phyloP scores from a whole-genome alignment of 2,888 invertebrate genomes.

The Ametastegia equiseti region DNA sequence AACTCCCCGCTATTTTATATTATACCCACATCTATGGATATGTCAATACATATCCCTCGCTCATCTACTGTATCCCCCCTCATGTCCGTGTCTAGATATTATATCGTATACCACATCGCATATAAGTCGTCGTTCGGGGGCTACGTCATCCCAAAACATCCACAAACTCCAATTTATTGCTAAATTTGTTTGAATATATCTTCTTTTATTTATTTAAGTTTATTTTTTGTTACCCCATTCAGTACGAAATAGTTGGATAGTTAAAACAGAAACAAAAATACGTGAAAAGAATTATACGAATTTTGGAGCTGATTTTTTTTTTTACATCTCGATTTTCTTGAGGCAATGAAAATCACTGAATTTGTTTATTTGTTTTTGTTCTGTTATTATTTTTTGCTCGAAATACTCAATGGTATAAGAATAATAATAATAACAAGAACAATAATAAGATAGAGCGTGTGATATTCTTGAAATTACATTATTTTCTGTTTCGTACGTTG shows the following conservation, averaged over 20 bases:
- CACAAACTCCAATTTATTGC: too few relatives aligned
- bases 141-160: too few relatives aligned
- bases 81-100: background rate
- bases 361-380: too few relatives aligned
- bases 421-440: background rate
- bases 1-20: background rate
- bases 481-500: slow-evolving; percentile 4
- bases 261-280: too few relatives aligned
- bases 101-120: too few relatives aligned
- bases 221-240: too few relatives aligned
- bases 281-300: too few relatives aligned
- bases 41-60: background rate
- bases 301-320: background rate
- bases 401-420: background rate
- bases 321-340: background rate
- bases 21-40: background rate
- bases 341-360: background rate
- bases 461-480: background rate
- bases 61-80: background rate
- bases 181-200: too few relatives aligned
- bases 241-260: too few relatives aligned
- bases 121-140: too few relatives aligned
- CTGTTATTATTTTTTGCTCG: too few relatives aligned
- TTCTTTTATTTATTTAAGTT: too few relatives aligned
- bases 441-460: background rate